Evolutionary conservation across 2,113 vertebrate species (phyloP), one percentile per base, ranked within the genome.

Genomic region (Neopipo cinnamomea): DNA sequence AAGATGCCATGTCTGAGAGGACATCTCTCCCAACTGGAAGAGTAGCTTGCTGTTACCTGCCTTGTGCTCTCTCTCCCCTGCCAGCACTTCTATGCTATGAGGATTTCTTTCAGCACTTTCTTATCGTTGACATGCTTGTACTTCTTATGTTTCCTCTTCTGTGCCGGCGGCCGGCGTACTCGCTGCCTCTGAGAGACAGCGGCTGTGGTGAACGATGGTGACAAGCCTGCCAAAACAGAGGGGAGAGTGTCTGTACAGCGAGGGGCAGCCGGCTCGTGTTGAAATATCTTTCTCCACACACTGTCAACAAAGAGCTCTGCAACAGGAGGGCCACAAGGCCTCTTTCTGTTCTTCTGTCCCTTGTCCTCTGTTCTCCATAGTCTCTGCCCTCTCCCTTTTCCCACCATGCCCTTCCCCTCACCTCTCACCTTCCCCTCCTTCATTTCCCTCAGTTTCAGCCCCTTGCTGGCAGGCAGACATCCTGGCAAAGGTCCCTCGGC

Each of bases 101-200:
- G 98, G 93, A 98, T 97, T 96, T 98, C 98, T 97, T 98, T 98
- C 97, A 98, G 96, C 9, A 91, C 97, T 95, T 88, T 97, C 97
- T 98, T 98, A 93, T 98, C 97, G 9, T 97, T 98, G 30, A 98
- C 97, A 70, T 98, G 98, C 96, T 98, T 98, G 96, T 98, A 98
- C 91, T 98, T 98, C 95, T 97, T 98, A 95, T 98, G 98, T 96
- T 98, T 98, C 95, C 98, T 98, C 95, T 98, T 98, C 93, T 93
- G 97, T 9, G 27, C 90, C 12, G 94, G 97, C 21, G 96, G 98
- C 91, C 98, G 95, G 88, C 96, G 98, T n/a, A 96, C 89, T 53
- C 97, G 93, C 94, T 95, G 94, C 91, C 95, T 95, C 88, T 93
- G 89, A 25, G 95, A 94, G 65, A 92, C 84, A 72, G 96, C 89